Base-by-base conservation (phyloP, 2,888 invertebrate genomes). In the Drosophila formosana region DNA sequence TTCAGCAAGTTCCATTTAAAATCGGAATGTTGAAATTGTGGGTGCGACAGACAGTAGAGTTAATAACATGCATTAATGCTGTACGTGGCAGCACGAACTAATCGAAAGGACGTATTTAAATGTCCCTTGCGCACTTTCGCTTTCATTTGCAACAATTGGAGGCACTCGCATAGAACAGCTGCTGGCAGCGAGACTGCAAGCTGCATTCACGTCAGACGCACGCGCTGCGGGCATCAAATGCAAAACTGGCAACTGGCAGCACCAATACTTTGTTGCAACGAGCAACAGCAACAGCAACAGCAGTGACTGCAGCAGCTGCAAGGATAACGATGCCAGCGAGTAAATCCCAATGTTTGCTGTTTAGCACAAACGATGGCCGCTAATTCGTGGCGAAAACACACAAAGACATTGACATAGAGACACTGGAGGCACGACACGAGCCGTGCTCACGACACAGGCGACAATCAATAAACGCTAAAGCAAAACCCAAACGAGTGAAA, bases 121-220 rank as follows among this genome's bases (percentile, higher is more conserved):
- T 50, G n/a, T 5, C 47, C 37, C 18, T 4, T 25, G 11, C 6
- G 49, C 28, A 41, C 57, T 49, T 58, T 66, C 55, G 62, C 63
- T 73, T 73, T 47, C 75, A 69, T 63, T 75, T 75, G 75, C 63
- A 73, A 67, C 61, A 50, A 65, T 45, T 56, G 32, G 45, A n/a
- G 43, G 50, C 56, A 51, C 30, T 55, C 30, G 50, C 56, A 69
- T 49, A 49, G 46, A 75, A 62, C 72, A 73, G 70, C 72, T 72
- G 72, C 66, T 72, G 47, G 7, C 18, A 39, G 5, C 43, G 55
- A 41, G 26, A 41, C 47, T 52, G 28, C 51, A n/a, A 45, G 34
- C 47, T 37, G 66, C 72, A 43, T 52, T 53, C 52, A 56, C 70
- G 87, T 73, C 88, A 81, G 69, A 80, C 70, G 73, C 88, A 83